These are phyloP conservation scores for Phoxinus dragarum DNA, from an alignment of 2,797 vertebrate genomes.

Conservation along the genomic window DNA sequence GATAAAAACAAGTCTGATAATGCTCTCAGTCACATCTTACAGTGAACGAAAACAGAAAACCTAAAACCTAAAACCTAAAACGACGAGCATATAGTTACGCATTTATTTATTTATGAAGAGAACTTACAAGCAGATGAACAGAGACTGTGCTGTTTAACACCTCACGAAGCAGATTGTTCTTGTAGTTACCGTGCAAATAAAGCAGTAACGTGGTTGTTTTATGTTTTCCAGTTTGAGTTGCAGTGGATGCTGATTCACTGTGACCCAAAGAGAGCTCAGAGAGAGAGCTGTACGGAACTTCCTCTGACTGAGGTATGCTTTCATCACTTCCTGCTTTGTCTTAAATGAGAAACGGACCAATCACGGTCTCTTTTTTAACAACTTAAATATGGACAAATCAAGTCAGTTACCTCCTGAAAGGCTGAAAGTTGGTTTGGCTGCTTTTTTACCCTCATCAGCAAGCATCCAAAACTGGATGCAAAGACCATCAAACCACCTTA, in stretches of 20 bases:
- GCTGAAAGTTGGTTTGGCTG: not conserved
- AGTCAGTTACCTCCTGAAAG: not conserved
- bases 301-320: conserved; percentile 77
- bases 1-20: not conserved
- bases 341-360: not conserved
- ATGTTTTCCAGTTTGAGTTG: conserved; percentile 78
- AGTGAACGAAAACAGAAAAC: too few species aligned
- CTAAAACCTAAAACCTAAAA: too few species aligned
- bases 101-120: too few species aligned
- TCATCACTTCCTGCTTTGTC: conserved; percentile 8
- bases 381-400: not conserved
- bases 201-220: not conserved
- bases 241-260: conserved; percentile 89
- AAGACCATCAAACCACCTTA: not conserved
- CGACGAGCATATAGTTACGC: too few species aligned
- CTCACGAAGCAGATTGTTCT: too few species aligned
- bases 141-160: too few species aligned
- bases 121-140: too few species aligned
- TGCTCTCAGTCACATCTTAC: conserved; percentile 1
- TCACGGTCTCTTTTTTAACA: not conserved
- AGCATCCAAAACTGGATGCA: not conserved
- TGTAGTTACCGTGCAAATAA: not conserved
- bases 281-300: conserved; percentile 83
- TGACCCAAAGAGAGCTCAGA: conserved; percentile 83
- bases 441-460: not conserved